Base-by-base conservation (phyloP, 2,113 vertebrate species). In the Casuarius casuarius region DNA sequence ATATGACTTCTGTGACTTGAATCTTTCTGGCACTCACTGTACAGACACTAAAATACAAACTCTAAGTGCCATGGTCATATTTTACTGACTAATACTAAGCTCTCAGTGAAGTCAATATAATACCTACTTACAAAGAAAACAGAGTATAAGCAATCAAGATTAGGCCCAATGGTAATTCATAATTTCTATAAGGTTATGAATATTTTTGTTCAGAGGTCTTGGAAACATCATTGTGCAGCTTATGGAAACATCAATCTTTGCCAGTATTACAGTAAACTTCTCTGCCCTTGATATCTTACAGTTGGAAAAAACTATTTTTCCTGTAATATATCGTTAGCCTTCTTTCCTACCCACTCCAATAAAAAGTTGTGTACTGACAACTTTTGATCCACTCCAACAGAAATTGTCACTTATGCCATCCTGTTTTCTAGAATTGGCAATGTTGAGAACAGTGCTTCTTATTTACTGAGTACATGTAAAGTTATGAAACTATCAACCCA, bases 171-270 rank as follows among this genome's bases (percentile, higher is more conserved):
- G 75, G 21, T 65, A 79, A 93, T 72, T 78, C 1, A 18, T 79
- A 66, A 65, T 62, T 65, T 86, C 62, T 79, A 49, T 58, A 92
- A 90, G 22, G 14, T 84, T 91, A 68, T 79, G 77, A 87, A 80
- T 31, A 17, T n/a, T 75, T 95, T 89, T 94, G 29, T 48, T 93
- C 66, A 81, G 68, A 93, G 70, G 63, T 77, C 75, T 88, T 7
- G 1, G 70, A 93, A 91, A 88, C 80, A 82, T 58, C 65, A 76
- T 81, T 52, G 78, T 48, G 61, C 48, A 89, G 84, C 54, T 82
- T 89, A 73, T 59, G 65, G 76, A 88, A 94, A 86, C 59, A 56
- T 70, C 61, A 89, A 23, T 29, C 61, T 79, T 42, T 54, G 31
- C 58, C 48, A 74, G 33, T 88, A 49, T 71, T 83, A 89, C 22